Base-by-base conservation (phyloP, 2,113 vertebrate species). In the Holacanthus passer region DNA sequence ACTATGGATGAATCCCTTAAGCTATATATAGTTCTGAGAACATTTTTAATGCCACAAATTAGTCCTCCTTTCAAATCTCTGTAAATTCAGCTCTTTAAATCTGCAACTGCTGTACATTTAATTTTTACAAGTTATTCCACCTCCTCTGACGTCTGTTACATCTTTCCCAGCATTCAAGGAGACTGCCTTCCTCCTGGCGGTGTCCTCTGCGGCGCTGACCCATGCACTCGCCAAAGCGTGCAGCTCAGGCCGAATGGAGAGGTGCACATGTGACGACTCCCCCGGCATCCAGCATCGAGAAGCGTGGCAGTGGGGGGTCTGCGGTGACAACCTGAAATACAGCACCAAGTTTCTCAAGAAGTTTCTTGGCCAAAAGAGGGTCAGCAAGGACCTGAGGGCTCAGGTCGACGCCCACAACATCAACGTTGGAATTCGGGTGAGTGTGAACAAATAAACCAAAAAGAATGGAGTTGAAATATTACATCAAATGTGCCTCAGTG, bases 241-340 rank as follows among this genome's bases (percentile, higher is more conserved):
- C 87, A 99, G 98, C 19, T 98, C 97, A 0, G 98, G 98, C 11
- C 96, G 98, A 22, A 99, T 99, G 98, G 98, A 99, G 91, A 96
- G 98, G 68, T 99, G 98, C 87, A 99, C 98, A 22, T 99, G 98
- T 0, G 98, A 99, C 2, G 98, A 99, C 79, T 98, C 98, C 19
- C 98, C 97, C 0, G 98, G 96, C 24, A 96, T 99, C 91, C 96
- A 99, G 93, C 98, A 99, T 85, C 95, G 97, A 37, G 97, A 98
- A 81, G 98, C 98, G 9, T 99, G 98, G 98, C 98, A 99, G 84
- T 99, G 98, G 98, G 98, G 98, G 0, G 96, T 99, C 68, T 99
- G 98, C 0, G 98, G 98, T 0, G 98, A 99, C 96, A 99, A 99
- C 93, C 96, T 99, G 87, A 98, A 98, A 80, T 99, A 99, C 80